These are phyloP conservation scores for Malurus melanocephalus DNA, from an alignment of 2,113 vertebrate genomes.

Conservation along the genomic window DNA sequence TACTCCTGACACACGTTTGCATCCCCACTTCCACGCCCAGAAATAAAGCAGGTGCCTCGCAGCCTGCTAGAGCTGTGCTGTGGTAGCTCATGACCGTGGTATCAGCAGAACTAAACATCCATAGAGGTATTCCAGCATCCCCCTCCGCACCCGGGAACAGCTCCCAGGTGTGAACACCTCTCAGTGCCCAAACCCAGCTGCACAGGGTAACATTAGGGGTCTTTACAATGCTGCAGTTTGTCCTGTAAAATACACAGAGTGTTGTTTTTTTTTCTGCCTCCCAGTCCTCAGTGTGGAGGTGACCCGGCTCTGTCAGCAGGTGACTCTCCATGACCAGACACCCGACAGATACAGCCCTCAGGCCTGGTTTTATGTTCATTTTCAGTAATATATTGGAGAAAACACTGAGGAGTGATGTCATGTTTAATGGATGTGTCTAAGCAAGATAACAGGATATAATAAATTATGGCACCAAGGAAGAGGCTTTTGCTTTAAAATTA, in stretches of 20 bases:
- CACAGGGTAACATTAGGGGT: too few species aligned
- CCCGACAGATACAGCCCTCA: neutral
- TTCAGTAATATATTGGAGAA: neutral
- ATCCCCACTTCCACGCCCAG: neutral
- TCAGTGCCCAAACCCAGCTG: neutral
- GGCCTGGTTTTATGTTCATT: neutral
- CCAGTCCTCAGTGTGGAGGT: neutral
- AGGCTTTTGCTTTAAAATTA: neutral
- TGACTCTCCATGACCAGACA: neutral
- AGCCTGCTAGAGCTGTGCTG: neutral
- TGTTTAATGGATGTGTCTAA: neutral
- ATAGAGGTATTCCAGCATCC: neutral
- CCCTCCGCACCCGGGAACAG: rapidly evolving
- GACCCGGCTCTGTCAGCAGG: neutral
- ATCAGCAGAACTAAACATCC: neutral
- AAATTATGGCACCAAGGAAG: neutral
- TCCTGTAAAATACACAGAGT: neutral
- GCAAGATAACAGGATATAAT: neutral
- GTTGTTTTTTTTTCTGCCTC: neutral
- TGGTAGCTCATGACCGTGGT: too few species aligned
- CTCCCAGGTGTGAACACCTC: neutral
- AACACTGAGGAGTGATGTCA: neutral
- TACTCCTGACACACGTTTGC: neutral
- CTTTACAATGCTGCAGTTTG: neutral
- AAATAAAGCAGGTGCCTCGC: neutral